phyloP scores from a whole-genome alignment of 2,113 vertebrate species.

The Peromyscus leucopus region DNA sequence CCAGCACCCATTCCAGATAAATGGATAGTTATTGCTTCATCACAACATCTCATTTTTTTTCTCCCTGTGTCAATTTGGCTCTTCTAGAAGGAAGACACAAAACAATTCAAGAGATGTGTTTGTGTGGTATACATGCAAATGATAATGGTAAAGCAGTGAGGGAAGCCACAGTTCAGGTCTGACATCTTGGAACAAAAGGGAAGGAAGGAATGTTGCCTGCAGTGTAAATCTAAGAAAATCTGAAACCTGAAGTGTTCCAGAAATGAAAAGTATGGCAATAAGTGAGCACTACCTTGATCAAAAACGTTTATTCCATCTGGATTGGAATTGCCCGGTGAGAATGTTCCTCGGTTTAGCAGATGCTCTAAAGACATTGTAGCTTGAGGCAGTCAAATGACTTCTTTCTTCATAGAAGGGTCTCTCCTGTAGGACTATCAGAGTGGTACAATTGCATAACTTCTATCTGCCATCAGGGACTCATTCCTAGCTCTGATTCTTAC shows the following conservation, averaged over 20 bases:
- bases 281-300: not conserved
- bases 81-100: not conserved
- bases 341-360: fast-evolving
- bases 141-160: not conserved
- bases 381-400: not conserved
- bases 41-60: not conserved
- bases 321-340: not conserved
- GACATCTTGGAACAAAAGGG: not conserved
- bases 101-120: not conserved
- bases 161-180: fast-evolving
- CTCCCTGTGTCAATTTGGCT: not conserved
- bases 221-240: not conserved
- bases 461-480: no score
- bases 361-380: not conserved
- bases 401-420: not conserved
- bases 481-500: not conserved
- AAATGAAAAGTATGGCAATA: not conserved
- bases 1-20: not conserved
- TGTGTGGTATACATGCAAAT: not conserved
- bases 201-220: not conserved
- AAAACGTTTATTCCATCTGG: not conserved
- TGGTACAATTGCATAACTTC: fast-evolving
- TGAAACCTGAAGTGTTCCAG: not conserved
- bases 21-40: not conserved
- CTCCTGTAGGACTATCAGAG: not conserved